A percentile compares a stretch with the other conserved stretches of the same genome.
These are phyloP conservation scores for Nasonia giraulti DNA, from an alignment of 1,140 invertebrate genomes.

Conservation along the genomic window DNA sequence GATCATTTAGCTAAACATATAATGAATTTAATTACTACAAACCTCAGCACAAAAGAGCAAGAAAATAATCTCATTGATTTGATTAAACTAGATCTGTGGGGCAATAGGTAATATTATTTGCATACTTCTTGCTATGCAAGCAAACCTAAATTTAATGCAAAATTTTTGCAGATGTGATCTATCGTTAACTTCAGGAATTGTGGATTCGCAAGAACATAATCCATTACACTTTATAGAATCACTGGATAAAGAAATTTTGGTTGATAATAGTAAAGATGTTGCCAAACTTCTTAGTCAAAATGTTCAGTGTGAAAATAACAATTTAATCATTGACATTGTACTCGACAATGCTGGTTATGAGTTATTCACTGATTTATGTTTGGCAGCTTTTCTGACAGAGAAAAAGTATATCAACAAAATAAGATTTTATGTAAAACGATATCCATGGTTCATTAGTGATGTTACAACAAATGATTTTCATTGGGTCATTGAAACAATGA, in stretches of 20 bases:
- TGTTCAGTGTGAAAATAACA: constrained; percentile 35
- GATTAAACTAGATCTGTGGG: constrained; percentile 82
- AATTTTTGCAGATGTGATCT: constrained; percentile 84
- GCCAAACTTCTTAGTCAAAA: constrained; percentile 71
- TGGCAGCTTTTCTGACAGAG: constrained; percentile 86
- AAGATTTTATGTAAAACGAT: constrained; percentile 89
- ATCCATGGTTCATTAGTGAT: constrained; percentile 98
- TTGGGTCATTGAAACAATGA: constrained; percentile 78
- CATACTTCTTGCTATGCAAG: not conserved
- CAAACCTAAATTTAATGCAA: not conserved
- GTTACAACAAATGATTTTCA: constrained; percentile 85
- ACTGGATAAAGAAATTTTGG: constrained; percentile 82
- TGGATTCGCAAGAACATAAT: constrained; percentile 75
- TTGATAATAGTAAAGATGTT: constrained; percentile 79
- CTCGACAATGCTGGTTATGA: constrained; percentile 97
- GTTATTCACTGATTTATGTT: constrained; percentile 90
- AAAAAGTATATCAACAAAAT: constrained; percentile 82
- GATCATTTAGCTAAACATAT: constrained; percentile 76
- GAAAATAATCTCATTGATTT: constrained; percentile 75
- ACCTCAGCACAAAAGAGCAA: constrained; percentile 58
- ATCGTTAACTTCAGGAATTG: constrained; percentile 85
- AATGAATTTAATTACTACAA: constrained; percentile 65
- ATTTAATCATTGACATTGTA: constrained; percentile 81
- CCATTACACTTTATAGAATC: constrained; percentile 79
- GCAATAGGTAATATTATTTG: constrained; percentile 74